A percentile compares a stretch with the other conserved stretches of the same genome.
These are phyloP conservation scores for Oligia fasciuncula DNA, from an alignment of 2,888 invertebrate species.

Conservation along the genomic window DNA sequence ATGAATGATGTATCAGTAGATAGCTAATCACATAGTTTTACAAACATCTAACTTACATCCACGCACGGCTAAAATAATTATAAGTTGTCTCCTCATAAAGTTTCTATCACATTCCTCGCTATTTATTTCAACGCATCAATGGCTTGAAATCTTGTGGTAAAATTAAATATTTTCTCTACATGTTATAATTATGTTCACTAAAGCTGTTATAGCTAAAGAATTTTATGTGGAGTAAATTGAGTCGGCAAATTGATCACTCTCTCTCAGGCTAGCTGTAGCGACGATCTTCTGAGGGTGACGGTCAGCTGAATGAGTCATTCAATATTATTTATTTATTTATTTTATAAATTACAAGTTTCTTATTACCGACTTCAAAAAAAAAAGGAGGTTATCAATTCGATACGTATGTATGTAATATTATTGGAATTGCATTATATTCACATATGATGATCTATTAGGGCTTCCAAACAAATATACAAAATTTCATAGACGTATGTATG, in stretches of 20 bases:
- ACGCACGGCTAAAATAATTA: constrained; percentile 38
- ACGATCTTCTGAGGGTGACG: neutral
- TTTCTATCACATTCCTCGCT: constrained; percentile 51
- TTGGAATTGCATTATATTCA: no score
- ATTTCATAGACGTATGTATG: no score
- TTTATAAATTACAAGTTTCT: no score
- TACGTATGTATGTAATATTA: no score
- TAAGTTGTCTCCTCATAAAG: constrained; percentile 25
- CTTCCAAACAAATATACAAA: no score
- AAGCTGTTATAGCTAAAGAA: neutral
- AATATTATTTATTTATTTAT: no score
- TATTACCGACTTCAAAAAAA: no score
- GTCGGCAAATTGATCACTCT: constrained; percentile 1
- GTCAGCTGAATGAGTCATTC: constrained; percentile 1
- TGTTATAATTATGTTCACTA: constrained; percentile 3
- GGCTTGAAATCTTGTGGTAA: constrained; percentile 24
- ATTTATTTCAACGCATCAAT: constrained; percentile 47
- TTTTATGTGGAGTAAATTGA: neutral
- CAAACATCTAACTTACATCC: constrained; percentile 7
- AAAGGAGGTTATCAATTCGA: no score
- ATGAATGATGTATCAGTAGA: constrained; percentile 43
- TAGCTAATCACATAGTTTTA: constrained; percentile 45
- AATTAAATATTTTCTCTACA: constrained; percentile 15
- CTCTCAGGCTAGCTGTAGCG: neutral
- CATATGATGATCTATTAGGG: no score